Conservation (phyloP, 2,113 vertebrate genomes). For the Cyanoramphus novaezelandiae region DNA sequence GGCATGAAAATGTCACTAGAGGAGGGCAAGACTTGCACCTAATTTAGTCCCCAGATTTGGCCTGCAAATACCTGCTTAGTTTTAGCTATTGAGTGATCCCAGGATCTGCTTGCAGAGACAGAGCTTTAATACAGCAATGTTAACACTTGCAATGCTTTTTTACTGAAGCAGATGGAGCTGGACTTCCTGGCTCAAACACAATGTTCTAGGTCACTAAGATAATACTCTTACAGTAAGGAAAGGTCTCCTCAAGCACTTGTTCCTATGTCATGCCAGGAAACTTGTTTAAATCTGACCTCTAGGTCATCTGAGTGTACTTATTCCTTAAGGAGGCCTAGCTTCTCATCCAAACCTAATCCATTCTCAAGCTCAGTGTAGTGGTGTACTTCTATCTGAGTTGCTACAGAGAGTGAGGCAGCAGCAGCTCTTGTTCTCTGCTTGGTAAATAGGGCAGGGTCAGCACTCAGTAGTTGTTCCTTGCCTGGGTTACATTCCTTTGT, state of each 20-base stretch:
- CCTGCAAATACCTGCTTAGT: neutral
- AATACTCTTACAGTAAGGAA: neutral
- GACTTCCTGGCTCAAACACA: neutral
- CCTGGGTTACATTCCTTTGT: neutral
- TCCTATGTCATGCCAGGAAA: neutral
- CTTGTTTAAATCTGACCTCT: neutral
- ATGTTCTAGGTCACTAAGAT: neutral
- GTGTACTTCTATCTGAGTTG: neutral
- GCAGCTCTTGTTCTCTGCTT: neutral
- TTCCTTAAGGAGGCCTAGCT: neutral
- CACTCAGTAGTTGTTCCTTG: neutral
- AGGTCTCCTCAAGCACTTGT: neutral
- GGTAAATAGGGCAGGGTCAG: neutral
- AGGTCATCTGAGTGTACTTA: accelerated
- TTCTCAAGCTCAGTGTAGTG: neutral
- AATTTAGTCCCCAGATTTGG: neutral
- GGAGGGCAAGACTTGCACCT: neutral
- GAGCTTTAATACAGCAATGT: accelerated
- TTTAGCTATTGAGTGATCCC: neutral
- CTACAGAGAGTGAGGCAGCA: neutral
- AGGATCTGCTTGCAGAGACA: neutral
- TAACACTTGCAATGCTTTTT: no score
- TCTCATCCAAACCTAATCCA: neutral
- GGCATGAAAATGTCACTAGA: neutral
- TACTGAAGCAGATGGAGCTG: neutral